Evolutionary conservation across 2,888 invertebrate species (phyloP).

Genomic region (Xylota segnis): DNA sequence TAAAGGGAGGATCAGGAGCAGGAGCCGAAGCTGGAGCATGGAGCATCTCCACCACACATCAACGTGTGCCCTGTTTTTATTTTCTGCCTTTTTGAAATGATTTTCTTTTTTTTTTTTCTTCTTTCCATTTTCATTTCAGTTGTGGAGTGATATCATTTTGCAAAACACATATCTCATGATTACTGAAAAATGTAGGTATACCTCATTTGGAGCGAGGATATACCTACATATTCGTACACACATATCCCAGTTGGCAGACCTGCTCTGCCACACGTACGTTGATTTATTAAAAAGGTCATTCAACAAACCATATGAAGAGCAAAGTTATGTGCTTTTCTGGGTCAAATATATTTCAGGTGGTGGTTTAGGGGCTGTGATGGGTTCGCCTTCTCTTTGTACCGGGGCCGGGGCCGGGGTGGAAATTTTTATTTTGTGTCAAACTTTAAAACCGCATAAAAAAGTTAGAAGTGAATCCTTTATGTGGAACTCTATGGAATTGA

Average conservation of each 20-base stretch:
- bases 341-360: conserved; percentile 52
- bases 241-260: conserved; percentile 53
- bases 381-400: neutral
- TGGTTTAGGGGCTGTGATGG: neutral
- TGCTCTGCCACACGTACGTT: conserved; percentile 52
- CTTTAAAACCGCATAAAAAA: conserved; percentile 61
- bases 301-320: conserved; percentile 37
- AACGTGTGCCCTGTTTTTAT: conserved; percentile 45
- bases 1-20: conserved; percentile 1
- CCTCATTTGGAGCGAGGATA: conserved; percentile 60
- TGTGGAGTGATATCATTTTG: conserved; percentile 65
- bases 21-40: no score
- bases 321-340: conserved; percentile 58
- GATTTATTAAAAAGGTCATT: conserved; percentile 74
- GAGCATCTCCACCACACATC: conserved; percentile 29
- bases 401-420: neutral
- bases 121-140: conserved; percentile 67
- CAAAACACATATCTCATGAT: conserved; percentile 71
- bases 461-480: conserved; percentile 40
- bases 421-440: conserved; percentile 64
- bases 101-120: conserved; percentile 48
- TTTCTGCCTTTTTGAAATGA: neutral
- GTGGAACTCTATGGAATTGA: conserved; percentile 47
- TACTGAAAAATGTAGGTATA: conserved; percentile 59
- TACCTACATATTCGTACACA: neutral